Evolutionary conservation across 2,888 invertebrate genomes (phyloP).

Genomic region (Brenthis hecate): DNA sequence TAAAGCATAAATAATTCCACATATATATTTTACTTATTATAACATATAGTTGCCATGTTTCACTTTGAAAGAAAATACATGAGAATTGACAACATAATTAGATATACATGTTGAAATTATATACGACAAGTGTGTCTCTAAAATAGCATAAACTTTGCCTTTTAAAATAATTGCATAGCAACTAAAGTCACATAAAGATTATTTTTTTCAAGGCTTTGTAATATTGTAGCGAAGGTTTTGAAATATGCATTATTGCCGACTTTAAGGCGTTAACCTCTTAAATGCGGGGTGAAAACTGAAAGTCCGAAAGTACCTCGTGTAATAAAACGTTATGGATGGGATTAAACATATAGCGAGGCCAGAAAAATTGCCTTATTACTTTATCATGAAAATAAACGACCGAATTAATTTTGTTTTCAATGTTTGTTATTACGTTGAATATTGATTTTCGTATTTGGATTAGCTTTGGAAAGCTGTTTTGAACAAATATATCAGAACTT

Average conservation of each 20-base stretch:
- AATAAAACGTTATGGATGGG: conserved; percentile 34
- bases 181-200: background rate
- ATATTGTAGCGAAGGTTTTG: conserved; percentile 20
- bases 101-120: conserved; percentile 31
- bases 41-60: conserved; percentile 10
- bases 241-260: conserved; percentile 17
- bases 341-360: conserved; percentile 23
- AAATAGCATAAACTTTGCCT: conserved; percentile 10
- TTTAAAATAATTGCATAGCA: conserved; percentile 24
- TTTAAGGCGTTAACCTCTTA: conserved; percentile 29
- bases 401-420: conserved; percentile 14
- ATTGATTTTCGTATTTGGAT: background rate
- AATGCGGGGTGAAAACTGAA: conserved; percentile 34
- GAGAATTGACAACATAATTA: conserved; percentile 32
- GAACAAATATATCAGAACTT: no score
- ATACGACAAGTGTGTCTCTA: conserved; percentile 16
- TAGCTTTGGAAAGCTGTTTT: background rate
- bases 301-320: conserved; percentile 27
- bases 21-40: conserved; percentile 11
- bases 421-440: conserved; percentile 11
- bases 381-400: conserved; percentile 22
- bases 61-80: conserved; percentile 22
- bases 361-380: conserved; percentile 28
- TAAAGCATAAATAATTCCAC: conserved; percentile 22
- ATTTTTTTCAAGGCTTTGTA: conserved; percentile 26